Percentiles rank a stretch among this genome's conserved stretches.
Conservation (phyloP, 2,888 invertebrate species). For the Drosophila pseudotalamancana region DNA sequence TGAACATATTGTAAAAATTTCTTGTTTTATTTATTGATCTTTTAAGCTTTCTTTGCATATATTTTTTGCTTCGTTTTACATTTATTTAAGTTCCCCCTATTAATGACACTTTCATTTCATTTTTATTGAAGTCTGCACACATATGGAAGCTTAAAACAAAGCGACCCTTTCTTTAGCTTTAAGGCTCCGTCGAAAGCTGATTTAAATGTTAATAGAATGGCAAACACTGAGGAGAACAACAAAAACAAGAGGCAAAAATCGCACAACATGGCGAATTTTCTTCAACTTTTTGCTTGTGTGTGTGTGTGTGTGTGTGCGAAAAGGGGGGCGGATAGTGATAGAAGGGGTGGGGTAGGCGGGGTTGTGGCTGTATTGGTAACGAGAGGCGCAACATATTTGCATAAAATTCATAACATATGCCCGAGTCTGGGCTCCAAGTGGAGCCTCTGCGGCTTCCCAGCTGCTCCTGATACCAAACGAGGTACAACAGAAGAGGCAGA, state of each 20-base stretch:
- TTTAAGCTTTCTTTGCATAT: no score
- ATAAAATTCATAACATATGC: conserved; percentile 74
- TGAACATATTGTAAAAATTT: no score
- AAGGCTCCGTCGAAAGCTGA: conserved; percentile 32
- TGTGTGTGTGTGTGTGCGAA: neutral
- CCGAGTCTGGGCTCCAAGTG: conserved; percentile 29
- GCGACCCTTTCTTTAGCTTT: neutral
- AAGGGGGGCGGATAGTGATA: neutral
- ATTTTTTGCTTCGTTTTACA: no score
- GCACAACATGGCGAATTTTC: conserved; percentile 42
- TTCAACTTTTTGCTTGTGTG: conserved; percentile 35
- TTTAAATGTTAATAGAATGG: conserved; percentile 61
- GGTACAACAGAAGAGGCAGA: neutral
- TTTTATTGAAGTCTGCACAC: neutral
- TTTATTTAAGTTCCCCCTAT: neutral
- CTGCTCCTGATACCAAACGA: conserved; percentile 1
- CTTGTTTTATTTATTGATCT: no score
- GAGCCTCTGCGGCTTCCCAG: conserved; percentile 10
- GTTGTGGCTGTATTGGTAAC: conserved; percentile 9
- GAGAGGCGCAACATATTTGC: conserved; percentile 57
- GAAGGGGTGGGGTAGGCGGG: neutral
- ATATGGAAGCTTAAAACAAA: neutral
- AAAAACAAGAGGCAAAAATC: conserved; percentile 12
- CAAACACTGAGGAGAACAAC: conserved; percentile 24
- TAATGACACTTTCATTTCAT: neutral